Conservation (phyloP, 2,888 invertebrate species). For the Caenorhabditis sulstoni region DNA sequence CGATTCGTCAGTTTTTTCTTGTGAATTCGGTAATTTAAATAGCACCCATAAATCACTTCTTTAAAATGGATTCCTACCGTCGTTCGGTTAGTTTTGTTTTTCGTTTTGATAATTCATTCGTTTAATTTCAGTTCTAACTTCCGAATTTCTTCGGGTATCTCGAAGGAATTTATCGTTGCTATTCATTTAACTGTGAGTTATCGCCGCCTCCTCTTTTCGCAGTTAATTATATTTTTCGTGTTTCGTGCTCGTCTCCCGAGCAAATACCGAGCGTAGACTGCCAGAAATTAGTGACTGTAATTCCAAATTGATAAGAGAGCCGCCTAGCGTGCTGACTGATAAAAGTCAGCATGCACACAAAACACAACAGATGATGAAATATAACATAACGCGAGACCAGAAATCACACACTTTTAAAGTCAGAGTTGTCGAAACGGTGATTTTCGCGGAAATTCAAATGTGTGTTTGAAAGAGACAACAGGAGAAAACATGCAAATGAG, state of each 20-base stretch:
- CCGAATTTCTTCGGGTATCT: no score
- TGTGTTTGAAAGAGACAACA: background rate
- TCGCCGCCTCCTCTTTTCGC: no score
- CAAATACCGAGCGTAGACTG: constrained; percentile 8
- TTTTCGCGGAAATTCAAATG: constrained; percentile 27
- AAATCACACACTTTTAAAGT: constrained; percentile 48
- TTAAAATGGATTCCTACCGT: no score
- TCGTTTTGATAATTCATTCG: no score
- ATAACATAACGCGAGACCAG: constrained; percentile 9
- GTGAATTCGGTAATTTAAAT: no score
- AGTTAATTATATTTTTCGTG: no score
- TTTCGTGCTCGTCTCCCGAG: constrained; percentile 8
- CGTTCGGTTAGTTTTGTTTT: no score
- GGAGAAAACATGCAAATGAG: constrained; percentile 26
- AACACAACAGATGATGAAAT: constrained; percentile 25
- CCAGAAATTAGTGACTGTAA: constrained; percentile 12
- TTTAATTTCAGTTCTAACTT: no score
- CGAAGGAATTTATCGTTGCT: no score
- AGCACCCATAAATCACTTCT: no score
- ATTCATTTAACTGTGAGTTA: no score
- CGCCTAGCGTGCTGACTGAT: constrained; percentile 10
- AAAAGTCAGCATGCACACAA: background rate
- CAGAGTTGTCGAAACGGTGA: constrained; percentile 1
- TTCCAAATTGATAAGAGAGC: constrained; percentile 4
- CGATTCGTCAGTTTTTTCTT: no score